A percentile compares a stretch with the other conserved stretches of the same genome.
Conservation (phyloP, 2,113 vertebrate species). For the Morone saxatilis region DNA sequence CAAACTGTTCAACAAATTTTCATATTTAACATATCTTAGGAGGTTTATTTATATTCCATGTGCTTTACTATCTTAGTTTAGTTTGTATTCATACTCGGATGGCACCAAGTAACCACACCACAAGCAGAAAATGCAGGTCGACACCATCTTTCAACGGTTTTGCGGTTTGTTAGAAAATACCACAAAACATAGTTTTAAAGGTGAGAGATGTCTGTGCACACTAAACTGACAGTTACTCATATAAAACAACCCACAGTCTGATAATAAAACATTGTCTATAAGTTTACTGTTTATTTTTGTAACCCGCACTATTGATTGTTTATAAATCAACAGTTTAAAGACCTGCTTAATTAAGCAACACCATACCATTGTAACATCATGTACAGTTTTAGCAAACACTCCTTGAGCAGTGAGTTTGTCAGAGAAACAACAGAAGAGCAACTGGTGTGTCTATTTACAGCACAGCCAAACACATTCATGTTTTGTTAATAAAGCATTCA, state of each 20-base stretch:
- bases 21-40: background rate
- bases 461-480: background rate
- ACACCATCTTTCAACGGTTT: background rate
- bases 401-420: background rate
- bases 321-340: background rate
- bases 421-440: background rate
- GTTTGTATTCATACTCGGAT: background rate
- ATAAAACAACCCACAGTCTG: background rate
- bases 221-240: background rate
- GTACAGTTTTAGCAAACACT: background rate
- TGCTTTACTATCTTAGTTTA: background rate
- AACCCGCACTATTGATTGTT: background rate
- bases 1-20: slow-evolving; percentile 8
- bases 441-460: background rate
- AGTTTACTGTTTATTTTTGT: too few species aligned
- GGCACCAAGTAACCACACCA: slow-evolving; percentile 15
- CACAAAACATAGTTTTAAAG: slow-evolving; percentile 8
- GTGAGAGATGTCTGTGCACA: background rate
- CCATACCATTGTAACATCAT: background rate
- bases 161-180: background rate
- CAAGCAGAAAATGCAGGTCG: background rate
- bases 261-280: background rate
- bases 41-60: background rate
- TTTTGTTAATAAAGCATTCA: background rate
- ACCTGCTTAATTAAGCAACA: background rate